Evolutionary conservation across 1,140 invertebrate species (phyloP).

Genomic region (Pseudoatta argentina): DNA sequence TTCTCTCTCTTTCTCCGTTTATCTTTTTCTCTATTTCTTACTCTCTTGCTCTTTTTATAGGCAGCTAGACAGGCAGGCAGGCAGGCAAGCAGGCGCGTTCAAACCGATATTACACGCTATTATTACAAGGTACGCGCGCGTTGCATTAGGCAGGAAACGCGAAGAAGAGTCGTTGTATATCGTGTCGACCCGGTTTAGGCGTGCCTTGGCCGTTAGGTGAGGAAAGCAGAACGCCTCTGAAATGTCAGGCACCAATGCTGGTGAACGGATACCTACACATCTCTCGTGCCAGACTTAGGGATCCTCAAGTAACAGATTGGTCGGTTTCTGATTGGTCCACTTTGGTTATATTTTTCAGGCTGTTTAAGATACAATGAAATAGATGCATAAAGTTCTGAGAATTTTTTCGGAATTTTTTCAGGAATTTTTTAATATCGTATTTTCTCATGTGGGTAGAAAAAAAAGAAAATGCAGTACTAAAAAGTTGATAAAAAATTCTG

Average conservation of each 20-base stretch:
- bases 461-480: too few relatives aligned
- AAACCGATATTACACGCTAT: constrained; percentile 55
- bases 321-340: too few relatives aligned
- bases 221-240: constrained; percentile 58
- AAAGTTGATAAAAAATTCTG: too few relatives aligned
- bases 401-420: too few relatives aligned
- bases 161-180: constrained; percentile 62
- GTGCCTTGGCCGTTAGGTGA: constrained; percentile 47
- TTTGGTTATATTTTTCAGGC: too few relatives aligned
- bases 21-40: constrained; percentile 12
- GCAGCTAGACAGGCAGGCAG: neutral
- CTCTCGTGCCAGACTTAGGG: neutral
- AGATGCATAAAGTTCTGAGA: too few relatives aligned
- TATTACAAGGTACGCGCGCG: constrained; percentile 44
- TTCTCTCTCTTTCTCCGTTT: constrained; percentile 2
- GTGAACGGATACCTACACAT: constrained; percentile 42
- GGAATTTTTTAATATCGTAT: too few relatives aligned
- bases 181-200: constrained; percentile 71
- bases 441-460: too few relatives aligned
- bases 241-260: constrained; percentile 67
- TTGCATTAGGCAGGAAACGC: constrained; percentile 72
- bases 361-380: too few relatives aligned
- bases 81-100: constrained; percentile 41
- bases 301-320: too few relatives aligned
- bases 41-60: constrained; percentile 14